Evolutionary conservation across 2,797 vertebrate species (phyloP).

Genomic region (Anguilla anguilla): DNA sequence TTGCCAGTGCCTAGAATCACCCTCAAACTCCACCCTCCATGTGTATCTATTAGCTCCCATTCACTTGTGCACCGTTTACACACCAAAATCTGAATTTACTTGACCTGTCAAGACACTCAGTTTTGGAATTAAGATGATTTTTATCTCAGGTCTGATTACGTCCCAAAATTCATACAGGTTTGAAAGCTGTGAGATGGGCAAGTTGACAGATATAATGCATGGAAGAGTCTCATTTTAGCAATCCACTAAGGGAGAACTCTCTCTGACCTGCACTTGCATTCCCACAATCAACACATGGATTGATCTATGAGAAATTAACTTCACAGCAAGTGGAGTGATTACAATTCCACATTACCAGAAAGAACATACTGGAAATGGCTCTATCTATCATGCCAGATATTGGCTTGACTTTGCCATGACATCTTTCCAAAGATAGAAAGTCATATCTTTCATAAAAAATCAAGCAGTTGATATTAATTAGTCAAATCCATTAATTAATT

Average conservation of each 20-base stretch:
- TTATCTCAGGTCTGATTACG: not conserved
- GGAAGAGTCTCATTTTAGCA: not conserved
- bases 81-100: not conserved
- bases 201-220: not conserved
- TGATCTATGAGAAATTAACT: not conserved
- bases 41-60: no score
- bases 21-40: no score
- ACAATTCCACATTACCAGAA: not conserved
- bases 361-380: not conserved
- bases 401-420: not conserved
- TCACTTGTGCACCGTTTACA: no score
- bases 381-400: not conserved
- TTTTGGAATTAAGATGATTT: not conserved
- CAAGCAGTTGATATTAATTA: not conserved
- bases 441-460: not conserved
- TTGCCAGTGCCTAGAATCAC: no score
- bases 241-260: constrained; percentile 1
- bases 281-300: not conserved
- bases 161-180: not conserved
- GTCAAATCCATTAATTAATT: not conserved
- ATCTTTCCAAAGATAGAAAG: not conserved
- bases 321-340: not conserved
- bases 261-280: constrained; percentile 1
- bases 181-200: not conserved
- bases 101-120: not conserved